Conservation (phyloP, 2,888 invertebrate species). For the Agrochola lychnidis region DNA sequence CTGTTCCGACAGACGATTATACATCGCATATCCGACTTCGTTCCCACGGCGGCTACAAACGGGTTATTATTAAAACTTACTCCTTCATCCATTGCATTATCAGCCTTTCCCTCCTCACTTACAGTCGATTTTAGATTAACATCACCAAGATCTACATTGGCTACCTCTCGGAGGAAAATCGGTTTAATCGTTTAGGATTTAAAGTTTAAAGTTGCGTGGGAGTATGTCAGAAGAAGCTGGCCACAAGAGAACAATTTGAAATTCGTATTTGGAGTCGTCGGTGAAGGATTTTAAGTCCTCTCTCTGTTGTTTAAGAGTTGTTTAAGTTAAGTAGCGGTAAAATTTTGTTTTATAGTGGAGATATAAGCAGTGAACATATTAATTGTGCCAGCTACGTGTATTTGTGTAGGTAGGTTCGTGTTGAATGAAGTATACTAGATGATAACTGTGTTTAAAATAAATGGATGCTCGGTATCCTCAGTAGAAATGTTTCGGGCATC, state of each 20-base stretch:
- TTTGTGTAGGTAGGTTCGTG: constrained; percentile 73
- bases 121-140: constrained; percentile 74
- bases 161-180: constrained; percentile 45
- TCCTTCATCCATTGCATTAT: constrained; percentile 71
- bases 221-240: constrained; percentile 78
- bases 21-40: constrained; percentile 89
- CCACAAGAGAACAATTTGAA: constrained; percentile 88
- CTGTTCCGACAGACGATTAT: constrained; percentile 89
- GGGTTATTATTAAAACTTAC: constrained; percentile 90
- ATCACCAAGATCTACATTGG: constrained; percentile 73
- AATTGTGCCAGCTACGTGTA: constrained; percentile 82
- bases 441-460: constrained; percentile 77
- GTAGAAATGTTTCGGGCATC: constrained; percentile 65
- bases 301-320: constrained; percentile 85
- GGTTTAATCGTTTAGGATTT: constrained; percentile 26
- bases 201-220: constrained; percentile 67
- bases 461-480: constrained; percentile 64
- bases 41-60: constrained; percentile 90
- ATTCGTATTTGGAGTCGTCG: constrained; percentile 88
- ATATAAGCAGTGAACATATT: constrained; percentile 85
- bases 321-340: constrained; percentile 87
- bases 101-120: constrained; percentile 68
- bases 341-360: constrained; percentile 85
- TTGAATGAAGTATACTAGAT: constrained; percentile 76
- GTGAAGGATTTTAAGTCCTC: constrained; percentile 89